A percentile compares a stretch with the other conserved stretches of the same genome.
Evolutionary conservation across 2,888 invertebrate genomes (phyloP).

Genomic region (Apodemia mormo): DNA sequence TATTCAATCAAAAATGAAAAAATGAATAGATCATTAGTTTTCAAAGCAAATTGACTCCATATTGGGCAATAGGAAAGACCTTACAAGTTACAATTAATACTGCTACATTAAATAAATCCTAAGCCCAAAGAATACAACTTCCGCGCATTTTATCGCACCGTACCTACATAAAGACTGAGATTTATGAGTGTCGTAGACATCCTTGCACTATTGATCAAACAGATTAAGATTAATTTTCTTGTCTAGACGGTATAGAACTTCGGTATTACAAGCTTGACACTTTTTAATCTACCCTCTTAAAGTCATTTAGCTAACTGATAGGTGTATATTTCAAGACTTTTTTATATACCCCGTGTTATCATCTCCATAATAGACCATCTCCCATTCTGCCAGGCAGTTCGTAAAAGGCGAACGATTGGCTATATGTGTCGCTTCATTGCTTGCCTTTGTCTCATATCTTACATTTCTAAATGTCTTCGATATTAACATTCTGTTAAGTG

Average conservation of each 20-base stretch:
- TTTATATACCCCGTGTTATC: no score
- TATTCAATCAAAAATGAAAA: conserved; percentile 14
- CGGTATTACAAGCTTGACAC: neutral
- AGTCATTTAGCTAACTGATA: no score
- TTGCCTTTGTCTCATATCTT: no score
- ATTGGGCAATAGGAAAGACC: conserved; percentile 22
- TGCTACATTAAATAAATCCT: conserved; percentile 23
- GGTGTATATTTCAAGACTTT: no score
- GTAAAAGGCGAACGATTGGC: no score
- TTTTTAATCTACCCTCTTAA: conserved; percentile 5
- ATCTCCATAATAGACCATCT: no score
- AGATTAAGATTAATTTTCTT: conserved; percentile 32
- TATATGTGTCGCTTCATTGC: no score
- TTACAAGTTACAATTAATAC: conserved; percentile 22
- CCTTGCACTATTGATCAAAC: conserved; percentile 24
- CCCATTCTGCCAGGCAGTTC: no score
- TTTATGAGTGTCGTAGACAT: conserved; percentile 25
- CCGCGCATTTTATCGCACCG: conserved; percentile 29
- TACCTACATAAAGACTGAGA: conserved; percentile 24
- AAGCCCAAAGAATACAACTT: conserved; percentile 27
- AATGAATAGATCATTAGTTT: neutral
- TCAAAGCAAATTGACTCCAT: conserved; percentile 20
- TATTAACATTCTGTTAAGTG: no score
- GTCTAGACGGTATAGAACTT: conserved; percentile 23
- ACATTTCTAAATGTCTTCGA: no score